phyloP scores from a whole-genome alignment of 2,888 invertebrate genomes.

The Agriotes lineatus region DNA sequence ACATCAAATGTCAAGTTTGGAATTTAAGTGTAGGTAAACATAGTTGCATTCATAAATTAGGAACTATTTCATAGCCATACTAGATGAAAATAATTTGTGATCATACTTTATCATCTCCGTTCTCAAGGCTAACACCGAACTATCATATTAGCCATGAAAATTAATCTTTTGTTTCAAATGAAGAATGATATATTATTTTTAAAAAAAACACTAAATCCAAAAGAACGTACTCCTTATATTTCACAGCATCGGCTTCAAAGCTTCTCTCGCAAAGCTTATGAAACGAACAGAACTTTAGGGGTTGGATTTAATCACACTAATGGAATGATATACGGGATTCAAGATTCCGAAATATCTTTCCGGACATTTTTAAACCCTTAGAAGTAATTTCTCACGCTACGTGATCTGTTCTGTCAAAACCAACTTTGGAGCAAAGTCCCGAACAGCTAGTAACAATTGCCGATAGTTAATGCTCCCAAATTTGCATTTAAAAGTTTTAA shows the following conservation, averaged over 20 bases:
- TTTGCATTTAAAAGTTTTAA: background rate
- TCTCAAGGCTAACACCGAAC: too few species aligned
- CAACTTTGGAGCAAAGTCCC: background rate
- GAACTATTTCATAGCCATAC: too few species aligned
- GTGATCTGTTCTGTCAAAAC: background rate
- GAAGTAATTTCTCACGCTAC: slow-evolving; percentile 5
- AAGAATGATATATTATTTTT: too few species aligned
- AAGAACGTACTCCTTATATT: background rate
- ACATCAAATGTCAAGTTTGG: too few species aligned
- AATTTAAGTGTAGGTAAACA: too few species aligned
- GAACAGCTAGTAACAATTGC: background rate
- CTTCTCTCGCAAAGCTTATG: slow-evolving; percentile 14
- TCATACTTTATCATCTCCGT: too few species aligned
- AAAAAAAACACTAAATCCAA: too few species aligned
- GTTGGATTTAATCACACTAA: slow-evolving; percentile 31
- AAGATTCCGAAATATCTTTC: slow-evolving; percentile 17
- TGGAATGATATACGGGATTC: slow-evolving; percentile 28
- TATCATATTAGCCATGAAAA: too few species aligned
- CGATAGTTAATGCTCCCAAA: too few species aligned
- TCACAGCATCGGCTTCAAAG: slow-evolving; percentile 12
- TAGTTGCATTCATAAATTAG: too few species aligned
- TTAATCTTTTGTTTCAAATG: too few species aligned
- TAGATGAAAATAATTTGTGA: too few species aligned
- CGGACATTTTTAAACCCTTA: slow-evolving; percentile 16
- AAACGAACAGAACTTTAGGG: slow-evolving; percentile 23